Evolutionary conservation across 2,797 vertebrate species (phyloP), one percentile per base, ranked within the genome.

Genomic region (Phrynocephalus vlangalii): DNA sequence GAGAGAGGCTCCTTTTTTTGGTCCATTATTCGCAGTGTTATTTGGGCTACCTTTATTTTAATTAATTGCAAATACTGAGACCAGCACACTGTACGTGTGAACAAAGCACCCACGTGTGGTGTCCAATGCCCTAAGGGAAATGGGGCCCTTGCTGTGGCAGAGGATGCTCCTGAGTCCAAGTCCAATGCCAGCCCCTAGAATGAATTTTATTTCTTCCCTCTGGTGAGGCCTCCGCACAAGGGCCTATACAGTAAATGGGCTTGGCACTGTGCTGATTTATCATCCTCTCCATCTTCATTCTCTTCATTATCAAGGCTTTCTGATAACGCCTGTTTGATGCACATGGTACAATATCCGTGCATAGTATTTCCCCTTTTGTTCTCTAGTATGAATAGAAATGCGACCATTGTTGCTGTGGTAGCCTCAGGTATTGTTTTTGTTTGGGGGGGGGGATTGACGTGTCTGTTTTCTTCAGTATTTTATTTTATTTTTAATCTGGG

Each of bases 111-210:
- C 81, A 83, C 84, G n/a, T 70, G 13, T 28, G 60, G 78, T n/a
- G 26, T 76, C 70, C 82, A 33, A 60, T 81, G 33, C 63, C 26
- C 28, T 56, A 56, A 84, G 33, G 79, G 60, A 67, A 18, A 44
- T 28, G 72, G 70, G 78, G 63, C 28, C 26, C 66, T 50, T 79
- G 73, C 38, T 26, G 44, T 44, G 20, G 48, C 24, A 85, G 60
- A 76, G 66, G 70, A 79, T 66, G 38, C 50, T 30, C 68, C 81
- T 0, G 0, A 76, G 86, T 93, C 93, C 90, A 73, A 71, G 89
- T 87, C 91, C 93, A 90, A 90, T 88, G 92, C 90, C 92, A 89
- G 88, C 89, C 94, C 89, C 93, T 93, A 81, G 44, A 85, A 91
- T 91, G 91, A 93, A 68, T 88, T 78, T 67, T 86, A 50, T 28